These are phyloP conservation scores for Myocastor coypus DNA, from an alignment of 2,113 vertebrate genomes.

Conservation along the genomic window DNA sequence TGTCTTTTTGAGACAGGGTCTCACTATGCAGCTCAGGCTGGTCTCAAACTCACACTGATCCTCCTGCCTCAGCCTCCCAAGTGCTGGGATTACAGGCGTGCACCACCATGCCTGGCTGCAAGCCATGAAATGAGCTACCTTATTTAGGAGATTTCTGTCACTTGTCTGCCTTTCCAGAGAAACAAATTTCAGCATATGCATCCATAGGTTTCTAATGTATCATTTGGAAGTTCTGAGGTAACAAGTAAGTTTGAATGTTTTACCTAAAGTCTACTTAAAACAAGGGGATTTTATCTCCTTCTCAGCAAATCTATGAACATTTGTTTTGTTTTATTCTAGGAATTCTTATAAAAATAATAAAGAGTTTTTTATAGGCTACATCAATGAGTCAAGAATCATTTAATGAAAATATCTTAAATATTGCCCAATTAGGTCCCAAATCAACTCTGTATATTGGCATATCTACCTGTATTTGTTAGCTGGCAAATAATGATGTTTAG, in stretches of 20 bases:
- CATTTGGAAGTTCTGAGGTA: neutral
- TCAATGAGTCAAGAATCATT: conserved; percentile 23
- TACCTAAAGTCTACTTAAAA: conserved; percentile 15
- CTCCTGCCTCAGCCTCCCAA: no score
- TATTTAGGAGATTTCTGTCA: neutral
- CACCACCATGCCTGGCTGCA: no score
- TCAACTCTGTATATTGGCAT: neutral
- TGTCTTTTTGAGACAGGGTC: no score
- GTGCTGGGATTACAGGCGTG: no score
- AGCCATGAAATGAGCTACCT: neutral
- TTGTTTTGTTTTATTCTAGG: neutral
- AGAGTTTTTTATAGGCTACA: neutral
- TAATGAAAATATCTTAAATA: conserved; percentile 36
- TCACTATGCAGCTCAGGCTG: no score
- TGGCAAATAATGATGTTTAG: neutral
- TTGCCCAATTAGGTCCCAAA: neutral
- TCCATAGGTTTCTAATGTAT: neutral
- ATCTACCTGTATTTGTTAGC: neutral
- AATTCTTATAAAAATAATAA: conserved; percentile 13
- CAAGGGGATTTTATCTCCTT: neutral
- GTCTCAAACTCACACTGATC: no score
- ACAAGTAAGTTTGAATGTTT: conserved; percentile 29
- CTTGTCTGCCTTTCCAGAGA: conserved; percentile 17
- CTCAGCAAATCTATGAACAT: conserved; percentile 23
- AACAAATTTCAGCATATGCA: neutral